Base-by-base conservation (phyloP, 2,113 vertebrate species). In the Archocentrus centrarchus region DNA sequence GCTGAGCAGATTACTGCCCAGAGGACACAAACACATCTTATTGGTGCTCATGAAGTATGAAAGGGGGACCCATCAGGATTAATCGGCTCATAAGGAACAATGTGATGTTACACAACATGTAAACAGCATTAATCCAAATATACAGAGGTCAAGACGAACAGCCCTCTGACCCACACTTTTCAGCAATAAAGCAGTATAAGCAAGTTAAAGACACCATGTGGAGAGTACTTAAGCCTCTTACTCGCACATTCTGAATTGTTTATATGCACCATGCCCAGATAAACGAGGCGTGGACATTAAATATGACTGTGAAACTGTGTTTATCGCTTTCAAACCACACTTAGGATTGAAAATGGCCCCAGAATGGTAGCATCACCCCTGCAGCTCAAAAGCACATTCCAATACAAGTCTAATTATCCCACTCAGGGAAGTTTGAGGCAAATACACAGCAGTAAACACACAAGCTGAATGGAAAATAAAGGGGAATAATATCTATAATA, bases 381-480 rank as follows among this genome's bases (percentile, higher is more conserved):
- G 35, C 35, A 22, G 7, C 20, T n/a, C 20, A 22, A 20, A 39
- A 37, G 35, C 61, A 8, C 61, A 4, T 3, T 63, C 9, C 18
- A 63, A 63, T 63, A 39, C 17, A 50, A 18, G 64, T 50, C 30
- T 70, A 30, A 47, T 44, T 11, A 50, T 11, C 22, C 41, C 41
- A 70, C 22, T 27, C 17, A 41, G 24, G 66, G 30, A 24, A 6
- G 50, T 30, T 50, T 70, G n/a, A 44, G 37, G 7, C 22, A n/a
- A 66, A 1, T 5, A 18, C 30, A 62, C 18, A 63, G 62, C 37
- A 41, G 14, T 37, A 66, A 66, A 44, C 63, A 11, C 9, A 10
- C 9, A 53, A 53, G 15, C 0, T 70, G 20, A 70, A 50, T 27
- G 24, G 24, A 4, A 50, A 0, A 30, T 30, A 3, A 68, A 68